Conservation (phyloP, 2,888 invertebrate genomes). For the Syritta pipiens region DNA sequence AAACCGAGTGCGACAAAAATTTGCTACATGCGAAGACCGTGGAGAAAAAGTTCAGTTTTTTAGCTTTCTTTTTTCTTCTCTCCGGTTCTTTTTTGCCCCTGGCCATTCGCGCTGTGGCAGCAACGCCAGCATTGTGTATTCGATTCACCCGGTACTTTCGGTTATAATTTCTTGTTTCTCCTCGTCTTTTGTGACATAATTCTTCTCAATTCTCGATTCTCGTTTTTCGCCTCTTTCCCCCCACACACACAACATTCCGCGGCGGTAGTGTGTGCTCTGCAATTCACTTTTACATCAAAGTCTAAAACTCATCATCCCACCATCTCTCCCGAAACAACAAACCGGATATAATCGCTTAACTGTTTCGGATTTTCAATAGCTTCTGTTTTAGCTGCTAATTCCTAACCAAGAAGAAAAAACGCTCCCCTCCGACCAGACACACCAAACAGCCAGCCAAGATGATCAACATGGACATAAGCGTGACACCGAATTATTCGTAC, state of each 20-base stretch:
- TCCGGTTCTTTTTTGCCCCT: constrained; percentile 32
- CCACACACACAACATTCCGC: constrained; percentile 50
- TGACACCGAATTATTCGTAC: constrained; percentile 94
- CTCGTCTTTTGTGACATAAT: constrained; percentile 57
- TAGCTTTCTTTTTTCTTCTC: constrained; percentile 59
- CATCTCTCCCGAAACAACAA: constrained; percentile 14
- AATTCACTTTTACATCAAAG: neutral
- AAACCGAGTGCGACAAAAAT: constrained; percentile 15
- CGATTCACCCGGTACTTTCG: constrained; percentile 27
- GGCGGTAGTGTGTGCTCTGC: constrained; percentile 3
- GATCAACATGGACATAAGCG: constrained; percentile 81
- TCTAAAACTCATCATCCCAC: neutral
- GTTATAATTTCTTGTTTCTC: constrained; percentile 39
- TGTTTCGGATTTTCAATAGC: constrained; percentile 19
- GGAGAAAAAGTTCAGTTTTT: constrained; percentile 52
- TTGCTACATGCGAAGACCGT: constrained; percentile 36
- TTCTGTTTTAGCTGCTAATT: constrained; percentile 9
- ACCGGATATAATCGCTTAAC: constrained; percentile 60
- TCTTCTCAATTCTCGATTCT: constrained; percentile 45
- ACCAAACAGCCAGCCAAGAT: constrained; percentile 59
- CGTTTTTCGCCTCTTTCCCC: no score
- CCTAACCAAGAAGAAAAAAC: constrained; percentile 1
- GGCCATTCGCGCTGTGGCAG: constrained; percentile 15
- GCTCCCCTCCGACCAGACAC: neutral
- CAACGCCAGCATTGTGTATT: constrained; percentile 26